phyloP scores from a whole-genome alignment of 2,888 invertebrate genomes.

The Sinohyriopsis cumingii region DNA sequence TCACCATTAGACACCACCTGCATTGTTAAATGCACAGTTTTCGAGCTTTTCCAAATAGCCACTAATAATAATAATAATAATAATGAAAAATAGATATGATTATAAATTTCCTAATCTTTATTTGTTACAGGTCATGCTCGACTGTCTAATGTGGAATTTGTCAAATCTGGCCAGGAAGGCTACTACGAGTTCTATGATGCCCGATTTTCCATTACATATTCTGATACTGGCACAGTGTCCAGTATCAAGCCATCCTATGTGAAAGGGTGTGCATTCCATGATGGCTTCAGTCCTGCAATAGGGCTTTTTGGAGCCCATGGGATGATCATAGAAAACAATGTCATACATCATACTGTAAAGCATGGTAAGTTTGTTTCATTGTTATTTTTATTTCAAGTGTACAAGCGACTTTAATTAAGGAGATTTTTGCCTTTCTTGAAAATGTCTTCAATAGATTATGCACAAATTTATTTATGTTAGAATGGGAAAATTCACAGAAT shows the following conservation, averaged over 20 bases:
- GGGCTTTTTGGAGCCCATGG: slow-evolving; percentile 54
- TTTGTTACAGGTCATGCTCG: slow-evolving; percentile 56
- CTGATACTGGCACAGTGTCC: slow-evolving; percentile 51
- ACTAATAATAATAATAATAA: no score
- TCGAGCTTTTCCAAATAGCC: no score
- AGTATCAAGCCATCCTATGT: slow-evolving; percentile 55
- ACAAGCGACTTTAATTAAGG: no score
- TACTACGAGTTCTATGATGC: slow-evolving; percentile 58
- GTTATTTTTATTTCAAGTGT: no score
- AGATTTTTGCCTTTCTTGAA: no score
- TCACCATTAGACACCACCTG: no score
- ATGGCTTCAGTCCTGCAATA: slow-evolving; percentile 63
- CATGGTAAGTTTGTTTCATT: slow-evolving; percentile 38
- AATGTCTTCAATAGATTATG: no score
- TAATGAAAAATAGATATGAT: no score
- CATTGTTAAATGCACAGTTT: no score
- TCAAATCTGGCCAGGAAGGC: slow-evolving; percentile 63
- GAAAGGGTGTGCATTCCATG: slow-evolving; percentile 56
- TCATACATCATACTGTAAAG: slow-evolving; percentile 60
- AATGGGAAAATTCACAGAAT: no score
- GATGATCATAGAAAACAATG: slow-evolving; percentile 58
- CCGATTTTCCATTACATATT: slow-evolving; percentile 56
- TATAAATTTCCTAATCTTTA: neutral
- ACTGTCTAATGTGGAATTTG: slow-evolving; percentile 62
- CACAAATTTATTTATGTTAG: no score